These are phyloP conservation scores for Ypsolopha scabrella DNA, from an alignment of 2,888 invertebrate species.

Conservation along the genomic window DNA sequence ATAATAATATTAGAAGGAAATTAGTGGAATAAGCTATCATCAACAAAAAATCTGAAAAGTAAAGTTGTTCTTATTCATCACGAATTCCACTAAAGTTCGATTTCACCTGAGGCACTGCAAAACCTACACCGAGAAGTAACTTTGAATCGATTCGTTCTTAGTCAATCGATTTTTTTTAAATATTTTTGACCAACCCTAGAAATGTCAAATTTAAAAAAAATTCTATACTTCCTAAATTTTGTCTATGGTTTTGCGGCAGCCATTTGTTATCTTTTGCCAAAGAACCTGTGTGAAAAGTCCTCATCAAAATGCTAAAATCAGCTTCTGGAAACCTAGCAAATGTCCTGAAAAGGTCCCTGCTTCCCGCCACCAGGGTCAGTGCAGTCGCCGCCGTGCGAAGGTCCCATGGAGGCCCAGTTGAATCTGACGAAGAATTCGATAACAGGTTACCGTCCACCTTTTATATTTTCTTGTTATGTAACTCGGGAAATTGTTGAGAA, in stretches of 20 bases:
- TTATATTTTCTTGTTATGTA: constrained; percentile 60
- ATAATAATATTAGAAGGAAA: no score
- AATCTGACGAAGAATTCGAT: constrained; percentile 90
- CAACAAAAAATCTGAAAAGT: no score
- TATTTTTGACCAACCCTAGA: not conserved
- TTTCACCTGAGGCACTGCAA: no score
- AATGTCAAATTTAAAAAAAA: constrained; percentile 1
- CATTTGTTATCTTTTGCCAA: constrained; percentile 53
- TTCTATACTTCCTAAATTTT: constrained; percentile 9
- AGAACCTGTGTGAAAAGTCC: constrained; percentile 28
- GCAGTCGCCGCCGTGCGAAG: constrained; percentile 38
- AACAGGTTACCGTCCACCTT: constrained; percentile 57
- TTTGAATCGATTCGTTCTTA: no score
- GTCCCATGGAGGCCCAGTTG: constrained; percentile 65
- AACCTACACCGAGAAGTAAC: no score
- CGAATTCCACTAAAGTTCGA: no score
- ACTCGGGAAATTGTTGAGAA: constrained; percentile 25
- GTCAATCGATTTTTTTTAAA: no score
- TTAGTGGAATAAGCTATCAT: no score
- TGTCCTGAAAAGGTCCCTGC: constrained; percentile 48
- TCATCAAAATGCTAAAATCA: constrained; percentile 58
- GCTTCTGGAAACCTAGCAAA: constrained; percentile 48
- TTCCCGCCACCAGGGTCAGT: constrained; percentile 40
- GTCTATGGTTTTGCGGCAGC: constrained; percentile 40
- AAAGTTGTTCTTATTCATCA: no score